Evolutionary conservation across 2,888 invertebrate species (phyloP).

Genomic region (Lithophane leautieri): DNA sequence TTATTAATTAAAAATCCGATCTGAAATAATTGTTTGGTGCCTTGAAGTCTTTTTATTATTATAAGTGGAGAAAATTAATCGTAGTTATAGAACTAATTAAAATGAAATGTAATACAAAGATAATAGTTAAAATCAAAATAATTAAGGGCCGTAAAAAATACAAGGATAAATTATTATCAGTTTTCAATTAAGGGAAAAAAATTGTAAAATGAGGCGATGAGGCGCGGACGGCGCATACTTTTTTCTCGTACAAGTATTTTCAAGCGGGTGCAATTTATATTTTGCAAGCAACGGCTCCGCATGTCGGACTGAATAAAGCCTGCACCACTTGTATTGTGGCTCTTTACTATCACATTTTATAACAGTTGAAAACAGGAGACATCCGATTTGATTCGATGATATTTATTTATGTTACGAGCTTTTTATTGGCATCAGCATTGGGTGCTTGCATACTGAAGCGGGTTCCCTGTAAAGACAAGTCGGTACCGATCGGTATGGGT

Average conservation of each 20-base stretch:
- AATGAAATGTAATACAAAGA: conserved; percentile 50
- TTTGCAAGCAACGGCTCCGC: conserved; percentile 78
- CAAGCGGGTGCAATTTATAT: conserved; percentile 83
- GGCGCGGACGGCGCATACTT: conserved; percentile 75
- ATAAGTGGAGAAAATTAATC: conserved; percentile 38
- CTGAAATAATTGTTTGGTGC: conserved; percentile 23
- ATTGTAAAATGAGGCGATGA: conserved; percentile 72
- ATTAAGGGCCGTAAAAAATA: conserved; percentile 38
- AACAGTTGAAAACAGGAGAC: conserved; percentile 49
- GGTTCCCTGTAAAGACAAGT: background rate
- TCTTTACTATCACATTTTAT: conserved; percentile 64
- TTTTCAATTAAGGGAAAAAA: conserved; percentile 62
- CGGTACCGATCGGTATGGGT: background rate
- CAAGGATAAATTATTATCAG: conserved; percentile 50
- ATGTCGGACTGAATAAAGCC: conserved; percentile 80
- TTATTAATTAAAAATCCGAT: conserved; percentile 15
- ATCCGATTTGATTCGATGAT: conserved; percentile 6
- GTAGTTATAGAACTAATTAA: conserved; percentile 55
- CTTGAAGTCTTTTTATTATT: conserved; percentile 18
- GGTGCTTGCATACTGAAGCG: background rate
- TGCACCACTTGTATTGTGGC: conserved; percentile 73
- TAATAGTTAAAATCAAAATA: conserved; percentile 29
- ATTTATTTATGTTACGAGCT: conserved; percentile 8
- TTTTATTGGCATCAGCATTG: background rate
- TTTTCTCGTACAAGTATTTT: conserved; percentile 83